Percentiles rank a stretch among this genome's conserved stretches.
These are phyloP conservation scores for Sander lucioperca DNA, from an alignment of 2,113 vertebrate species.

Conservation along the genomic window DNA sequence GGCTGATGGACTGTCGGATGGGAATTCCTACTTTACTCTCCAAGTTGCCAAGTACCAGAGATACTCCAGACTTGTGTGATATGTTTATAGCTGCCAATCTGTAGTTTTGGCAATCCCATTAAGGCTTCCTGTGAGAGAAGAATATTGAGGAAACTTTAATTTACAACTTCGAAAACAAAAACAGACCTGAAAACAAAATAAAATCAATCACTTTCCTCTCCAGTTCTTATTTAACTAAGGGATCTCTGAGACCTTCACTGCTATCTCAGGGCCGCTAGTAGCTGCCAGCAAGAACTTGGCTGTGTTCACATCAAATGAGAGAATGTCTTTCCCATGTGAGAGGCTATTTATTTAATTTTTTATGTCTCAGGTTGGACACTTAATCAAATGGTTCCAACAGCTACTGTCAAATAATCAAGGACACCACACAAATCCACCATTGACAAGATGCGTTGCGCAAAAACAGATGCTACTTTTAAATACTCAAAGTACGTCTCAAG, in stretches of 20 bases:
- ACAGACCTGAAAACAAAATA: conserved; percentile 43
- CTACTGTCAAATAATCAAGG: conserved; percentile 44
- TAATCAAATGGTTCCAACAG: conserved; percentile 35
- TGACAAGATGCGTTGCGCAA: conserved; percentile 31
- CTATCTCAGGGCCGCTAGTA: conserved; percentile 40
- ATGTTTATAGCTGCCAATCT: conserved; percentile 63
- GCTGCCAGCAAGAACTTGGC: conserved; percentile 34
- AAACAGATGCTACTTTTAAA: conserved; percentile 66
- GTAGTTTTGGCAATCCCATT: conserved; percentile 39
- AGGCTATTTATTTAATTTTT: conserved; percentile 38
- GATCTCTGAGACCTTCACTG: conserved; percentile 35
- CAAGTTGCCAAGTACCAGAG: conserved; percentile 55
- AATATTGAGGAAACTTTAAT: conserved; percentile 32
- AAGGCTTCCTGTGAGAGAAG: conserved; percentile 36
- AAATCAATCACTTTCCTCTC: conserved; percentile 24
- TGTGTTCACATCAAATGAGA: conserved; percentile 32
- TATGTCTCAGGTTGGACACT: conserved; percentile 38
- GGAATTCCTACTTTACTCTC: conserved; percentile 73
- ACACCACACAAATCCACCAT: conserved; percentile 44
- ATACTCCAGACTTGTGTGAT: conserved; percentile 52
- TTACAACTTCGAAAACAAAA: conserved; percentile 44
- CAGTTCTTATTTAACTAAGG: conserved; percentile 41
- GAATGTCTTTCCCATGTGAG: conserved; percentile 48
- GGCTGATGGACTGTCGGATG: conserved; percentile 62
- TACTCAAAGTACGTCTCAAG: conserved; percentile 21